phyloP scores from a whole-genome alignment of 2,797 vertebrate species.

The Urocyon cinereoargenteus region DNA sequence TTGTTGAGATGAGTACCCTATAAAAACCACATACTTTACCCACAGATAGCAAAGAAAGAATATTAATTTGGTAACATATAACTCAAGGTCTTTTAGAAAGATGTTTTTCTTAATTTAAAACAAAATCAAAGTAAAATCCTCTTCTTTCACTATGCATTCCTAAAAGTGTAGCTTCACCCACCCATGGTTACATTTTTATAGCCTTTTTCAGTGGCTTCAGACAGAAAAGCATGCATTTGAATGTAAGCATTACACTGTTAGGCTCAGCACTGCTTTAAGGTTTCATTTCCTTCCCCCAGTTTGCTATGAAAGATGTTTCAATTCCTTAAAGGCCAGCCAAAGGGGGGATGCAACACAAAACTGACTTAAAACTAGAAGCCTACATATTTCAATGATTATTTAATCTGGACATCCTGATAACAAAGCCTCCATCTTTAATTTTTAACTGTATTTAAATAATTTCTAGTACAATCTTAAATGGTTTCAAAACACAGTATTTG shows the following conservation, averaged over 20 bases:
- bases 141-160: background rate
- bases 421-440: background rate
- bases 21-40: conserved; percentile 43
- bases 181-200: background rate
- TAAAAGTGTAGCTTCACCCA: background rate
- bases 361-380: background rate
- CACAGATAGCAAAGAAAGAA: conserved; percentile 23
- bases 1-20: background rate
- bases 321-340: conserved; percentile 12
- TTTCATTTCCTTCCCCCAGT: background rate
- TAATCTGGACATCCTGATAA: background rate
- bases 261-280: background rate
- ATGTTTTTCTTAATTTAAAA: conserved; percentile 33
- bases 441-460: conserved; percentile 51
- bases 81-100: conserved; percentile 22
- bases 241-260: background rate
- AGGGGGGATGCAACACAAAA: conserved; percentile 17
- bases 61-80: background rate
- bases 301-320: background rate
- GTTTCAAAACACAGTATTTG: conserved; percentile 53
- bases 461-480: conserved; percentile 23
- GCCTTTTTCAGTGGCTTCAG: background rate
- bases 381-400: background rate
- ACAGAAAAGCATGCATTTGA: conserved; percentile 17
- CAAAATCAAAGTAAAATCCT: conserved; percentile 13